Evolutionary conservation across 2,113 vertebrate species (phyloP).

Genomic region (Naja naja): DNA sequence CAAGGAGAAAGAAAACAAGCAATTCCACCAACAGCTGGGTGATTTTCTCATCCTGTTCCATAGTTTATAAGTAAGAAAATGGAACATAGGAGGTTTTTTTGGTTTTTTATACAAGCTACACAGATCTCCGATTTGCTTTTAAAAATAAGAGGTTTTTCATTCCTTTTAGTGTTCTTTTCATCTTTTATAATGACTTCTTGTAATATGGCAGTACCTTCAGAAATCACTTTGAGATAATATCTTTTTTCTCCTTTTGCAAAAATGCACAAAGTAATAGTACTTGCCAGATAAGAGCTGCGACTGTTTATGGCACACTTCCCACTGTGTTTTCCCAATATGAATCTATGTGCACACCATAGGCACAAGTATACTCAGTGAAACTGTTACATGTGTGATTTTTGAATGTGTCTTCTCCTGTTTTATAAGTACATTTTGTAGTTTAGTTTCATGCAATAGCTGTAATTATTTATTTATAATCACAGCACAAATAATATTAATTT

Average conservation of each 20-base stretch:
- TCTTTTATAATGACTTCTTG: neutral
- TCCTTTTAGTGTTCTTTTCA: neutral
- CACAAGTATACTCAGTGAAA: neutral
- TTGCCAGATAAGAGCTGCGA: neutral
- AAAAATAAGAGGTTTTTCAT: neutral
- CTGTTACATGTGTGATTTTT: neutral
- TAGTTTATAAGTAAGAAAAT: neutral
- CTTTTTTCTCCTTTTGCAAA: neutral
- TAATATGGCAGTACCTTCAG: neutral
- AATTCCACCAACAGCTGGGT: neutral
- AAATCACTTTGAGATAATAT: neutral
- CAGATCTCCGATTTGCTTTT: neutral
- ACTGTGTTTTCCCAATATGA: neutral
- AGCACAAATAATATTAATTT: neutral
- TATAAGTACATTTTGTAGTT: neutral
- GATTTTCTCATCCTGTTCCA: neutral
- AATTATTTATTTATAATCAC: neutral
- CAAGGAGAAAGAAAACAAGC: neutral
- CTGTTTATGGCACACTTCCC: neutral
- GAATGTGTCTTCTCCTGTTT: neutral
- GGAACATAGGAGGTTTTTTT: neutral
- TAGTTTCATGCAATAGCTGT: neutral
- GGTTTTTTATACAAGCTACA: neutral
- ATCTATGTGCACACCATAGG: neutral
- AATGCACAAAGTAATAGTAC: neutral